Conservation (phyloP, 1,140 invertebrate species). For the Gonioctena quinquepunctata region DNA sequence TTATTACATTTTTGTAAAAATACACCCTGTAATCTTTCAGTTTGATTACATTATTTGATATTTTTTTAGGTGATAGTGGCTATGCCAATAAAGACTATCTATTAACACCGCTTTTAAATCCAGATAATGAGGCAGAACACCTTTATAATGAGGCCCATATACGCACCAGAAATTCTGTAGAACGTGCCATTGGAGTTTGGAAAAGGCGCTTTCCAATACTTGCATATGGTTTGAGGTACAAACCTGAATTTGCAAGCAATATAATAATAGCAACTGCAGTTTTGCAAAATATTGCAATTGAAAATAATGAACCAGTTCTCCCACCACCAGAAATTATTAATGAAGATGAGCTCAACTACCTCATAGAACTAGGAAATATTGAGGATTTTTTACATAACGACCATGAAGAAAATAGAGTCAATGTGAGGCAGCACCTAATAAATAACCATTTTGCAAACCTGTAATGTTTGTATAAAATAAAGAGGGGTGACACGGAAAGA, state of each 20-base stretch:
- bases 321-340: no score
- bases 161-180: slow-evolving; percentile 15
- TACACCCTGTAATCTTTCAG: no score
- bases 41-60: slow-evolving; percentile 12
- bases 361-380: no score
- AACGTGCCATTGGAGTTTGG: slow-evolving; percentile 7
- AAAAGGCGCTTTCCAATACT: slow-evolving; percentile 14
- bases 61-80: slow-evolving; percentile 21
- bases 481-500: slow-evolving; percentile 9
- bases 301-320: neutral
- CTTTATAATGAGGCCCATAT: slow-evolving; percentile 6
- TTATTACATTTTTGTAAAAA: no score
- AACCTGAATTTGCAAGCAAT: neutral
- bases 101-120: slow-evolving; percentile 17
- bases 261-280: slow-evolving; percentile 1
- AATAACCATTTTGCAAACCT: neutral
- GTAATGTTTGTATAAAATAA: neutral
- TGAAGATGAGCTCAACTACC: no score
- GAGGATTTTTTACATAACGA: neutral
- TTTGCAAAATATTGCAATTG: neutral
- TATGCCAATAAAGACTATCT: slow-evolving; percentile 14
- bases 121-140: neutral
- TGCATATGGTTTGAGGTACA: neutral
- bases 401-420: neutral
- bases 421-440: neutral